Evolutionary conservation across 2,113 vertebrate species (phyloP).

Genomic region (Steatornis caripensis): DNA sequence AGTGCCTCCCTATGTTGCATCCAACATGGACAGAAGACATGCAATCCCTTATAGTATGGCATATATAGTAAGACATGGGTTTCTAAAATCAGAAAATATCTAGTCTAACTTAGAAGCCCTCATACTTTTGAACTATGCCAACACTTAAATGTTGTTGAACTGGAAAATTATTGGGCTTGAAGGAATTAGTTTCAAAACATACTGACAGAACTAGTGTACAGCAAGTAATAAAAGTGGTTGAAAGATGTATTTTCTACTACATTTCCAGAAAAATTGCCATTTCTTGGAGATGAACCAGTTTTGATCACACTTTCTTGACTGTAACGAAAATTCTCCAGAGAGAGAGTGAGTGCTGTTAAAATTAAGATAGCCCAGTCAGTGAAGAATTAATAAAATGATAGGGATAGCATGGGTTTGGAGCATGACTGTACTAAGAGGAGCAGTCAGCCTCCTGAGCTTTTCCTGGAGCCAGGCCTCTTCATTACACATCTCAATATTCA

Average conservation of each 20-base stretch:
- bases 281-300: neutral
- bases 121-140: neutral
- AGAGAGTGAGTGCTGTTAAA: neutral
- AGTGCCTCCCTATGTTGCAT: neutral
- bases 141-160: neutral
- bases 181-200: neutral
- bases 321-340: neutral
- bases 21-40: neutral
- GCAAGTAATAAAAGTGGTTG: neutral
- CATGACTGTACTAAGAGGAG: fast-evolving
- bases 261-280: neutral
- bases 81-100: neutral
- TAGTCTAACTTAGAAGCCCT: neutral
- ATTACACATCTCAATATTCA: neutral
- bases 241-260: neutral
- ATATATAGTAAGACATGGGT: neutral
- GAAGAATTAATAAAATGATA: neutral
- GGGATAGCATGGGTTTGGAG: neutral
- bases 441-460: neutral
- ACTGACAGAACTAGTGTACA: neutral
- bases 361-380: neutral
- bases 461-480: neutral
- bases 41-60: neutral
- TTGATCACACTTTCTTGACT: neutral
- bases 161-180: neutral